phyloP scores from a whole-genome alignment of 2,113 vertebrate species.

The Camelus dromedarius region DNA sequence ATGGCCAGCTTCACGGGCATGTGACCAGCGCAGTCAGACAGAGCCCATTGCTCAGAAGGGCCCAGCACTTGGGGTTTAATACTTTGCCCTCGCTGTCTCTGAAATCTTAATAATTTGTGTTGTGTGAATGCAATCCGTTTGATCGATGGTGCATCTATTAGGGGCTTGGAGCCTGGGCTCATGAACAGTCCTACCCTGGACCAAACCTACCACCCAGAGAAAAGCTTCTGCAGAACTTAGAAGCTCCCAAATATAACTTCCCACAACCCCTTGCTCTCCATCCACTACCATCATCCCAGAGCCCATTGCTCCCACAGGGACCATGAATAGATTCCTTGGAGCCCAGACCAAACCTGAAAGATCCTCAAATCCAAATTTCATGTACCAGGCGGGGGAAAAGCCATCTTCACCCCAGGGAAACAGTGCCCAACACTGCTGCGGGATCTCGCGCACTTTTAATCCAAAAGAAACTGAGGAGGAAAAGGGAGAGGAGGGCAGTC shows the following conservation, averaged over 20 bases:
- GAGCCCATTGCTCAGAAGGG: not conserved
- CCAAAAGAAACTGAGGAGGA: too few species aligned
- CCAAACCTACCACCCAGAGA: not conserved
- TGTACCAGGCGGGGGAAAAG: rapidly evolving
- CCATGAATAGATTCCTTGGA: not conserved
- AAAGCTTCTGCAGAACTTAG: not conserved
- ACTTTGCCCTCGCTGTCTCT: not conserved
- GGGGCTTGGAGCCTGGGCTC: not conserved
- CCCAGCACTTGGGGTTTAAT: not conserved
- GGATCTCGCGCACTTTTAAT: too few species aligned
- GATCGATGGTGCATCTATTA: rapidly evolving
- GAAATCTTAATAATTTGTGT: not conserved
- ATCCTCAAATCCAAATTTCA: not conserved
- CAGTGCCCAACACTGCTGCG: too few species aligned
- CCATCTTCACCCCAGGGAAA: too few species aligned
- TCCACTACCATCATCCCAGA: rapidly evolving
- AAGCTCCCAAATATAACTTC: too few species aligned
- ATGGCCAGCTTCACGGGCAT: rapidly evolving
- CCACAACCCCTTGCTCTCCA: not conserved
- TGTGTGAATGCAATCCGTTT: not conserved
- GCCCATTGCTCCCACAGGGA: not conserved
- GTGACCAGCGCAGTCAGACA: too few species aligned
- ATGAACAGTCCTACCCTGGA: not conserved
- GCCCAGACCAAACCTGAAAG: not conserved
- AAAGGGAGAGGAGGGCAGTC: too few species aligned